Evolutionary conservation across 2,113 vertebrate species (phyloP).

Genomic region (Bostrychus sinensis): DNA sequence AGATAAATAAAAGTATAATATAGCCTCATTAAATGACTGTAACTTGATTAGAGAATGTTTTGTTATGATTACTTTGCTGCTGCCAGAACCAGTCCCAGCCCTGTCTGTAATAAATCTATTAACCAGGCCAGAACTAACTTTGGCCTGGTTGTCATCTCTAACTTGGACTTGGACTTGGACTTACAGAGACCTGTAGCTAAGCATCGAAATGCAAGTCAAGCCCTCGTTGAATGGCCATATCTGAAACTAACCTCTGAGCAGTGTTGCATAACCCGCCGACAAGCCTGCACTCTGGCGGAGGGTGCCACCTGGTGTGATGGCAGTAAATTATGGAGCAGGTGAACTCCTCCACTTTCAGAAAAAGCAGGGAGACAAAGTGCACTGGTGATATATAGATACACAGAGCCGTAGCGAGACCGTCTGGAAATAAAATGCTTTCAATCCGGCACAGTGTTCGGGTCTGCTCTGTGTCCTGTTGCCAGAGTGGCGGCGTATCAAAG

Average conservation of each 20-base stretch:
- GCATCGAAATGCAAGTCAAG: background rate
- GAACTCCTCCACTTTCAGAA: conserved; percentile 17
- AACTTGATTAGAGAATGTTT: no score
- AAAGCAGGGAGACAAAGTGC: conserved; percentile 36
- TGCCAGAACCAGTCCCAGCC: no score
- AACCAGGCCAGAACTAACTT: conserved; percentile 9
- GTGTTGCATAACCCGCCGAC: conserved; percentile 30
- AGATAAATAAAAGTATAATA: no score
- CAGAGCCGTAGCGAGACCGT: conserved; percentile 22
- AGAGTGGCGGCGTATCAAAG: conserved; percentile 53
- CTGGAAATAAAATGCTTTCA: conserved; percentile 38
- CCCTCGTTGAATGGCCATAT: conserved; percentile 18
- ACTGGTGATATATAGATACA: conserved; percentile 30
- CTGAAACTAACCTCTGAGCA: conserved; percentile 3
- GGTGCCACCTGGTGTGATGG: conserved; percentile 55
- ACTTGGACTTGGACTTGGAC: conserved; percentile 32
- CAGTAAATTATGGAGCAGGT: conserved; percentile 40
- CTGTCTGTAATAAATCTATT: conserved; percentile 24
- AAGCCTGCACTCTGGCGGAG: conserved; percentile 16
- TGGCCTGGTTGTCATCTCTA: conserved; percentile 6
- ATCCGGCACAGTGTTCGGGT: conserved; percentile 13
- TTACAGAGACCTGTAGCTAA: conserved; percentile 19
- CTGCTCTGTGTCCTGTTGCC: conserved; percentile 49
- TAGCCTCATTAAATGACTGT: no score
- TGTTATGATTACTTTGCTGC: no score